Evolutionary conservation across 2,797 vertebrate species (phyloP).

Genomic region (Neosalanx taihuensis): DNA sequence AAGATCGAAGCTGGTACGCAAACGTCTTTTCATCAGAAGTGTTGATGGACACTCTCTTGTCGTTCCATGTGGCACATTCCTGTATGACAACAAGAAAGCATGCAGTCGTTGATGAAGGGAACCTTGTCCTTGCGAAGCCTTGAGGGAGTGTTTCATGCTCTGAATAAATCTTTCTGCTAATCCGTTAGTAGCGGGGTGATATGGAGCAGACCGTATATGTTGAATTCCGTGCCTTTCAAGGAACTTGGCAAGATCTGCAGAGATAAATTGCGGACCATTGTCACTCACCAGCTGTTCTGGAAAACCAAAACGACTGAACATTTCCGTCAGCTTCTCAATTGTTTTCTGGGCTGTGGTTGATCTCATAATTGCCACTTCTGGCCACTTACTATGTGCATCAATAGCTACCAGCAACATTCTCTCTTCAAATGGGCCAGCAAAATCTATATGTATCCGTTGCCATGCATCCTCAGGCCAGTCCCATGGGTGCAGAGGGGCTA

Average conservation of each 20-base stretch:
- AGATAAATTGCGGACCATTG: conserved; percentile 15
- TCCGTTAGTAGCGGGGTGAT: conserved; percentile 19
- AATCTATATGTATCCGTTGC: conserved; percentile 24
- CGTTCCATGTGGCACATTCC: not conserved
- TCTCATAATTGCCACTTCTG: conserved; percentile 27
- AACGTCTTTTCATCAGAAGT: not conserved
- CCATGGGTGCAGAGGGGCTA: conserved; percentile 31
- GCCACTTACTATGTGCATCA: conserved; percentile 28
- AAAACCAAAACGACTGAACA: conserved; percentile 15
- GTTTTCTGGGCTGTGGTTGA: conserved; percentile 23
- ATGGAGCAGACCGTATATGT: conserved; percentile 8
- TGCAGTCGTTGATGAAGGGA: not conserved
- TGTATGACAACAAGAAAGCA: too few species aligned
- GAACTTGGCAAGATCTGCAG: conserved; percentile 11
- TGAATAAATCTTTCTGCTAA: conserved; percentile 20
- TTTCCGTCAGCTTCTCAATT: not conserved
- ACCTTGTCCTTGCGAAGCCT: conserved; percentile 5
- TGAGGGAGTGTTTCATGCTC: conserved; percentile 16
- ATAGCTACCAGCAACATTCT: conserved; percentile 24
- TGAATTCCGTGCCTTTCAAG: conserved; percentile 14
- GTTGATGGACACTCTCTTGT: not conserved
- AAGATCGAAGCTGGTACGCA: conserved; percentile 2
- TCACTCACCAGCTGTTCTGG: not conserved
- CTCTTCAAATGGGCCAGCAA: conserved; percentile 16
- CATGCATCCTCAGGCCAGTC: conserved; percentile 26